Conservation (phyloP, 1,140 invertebrate species). For the Pomacea maculata region DNA sequence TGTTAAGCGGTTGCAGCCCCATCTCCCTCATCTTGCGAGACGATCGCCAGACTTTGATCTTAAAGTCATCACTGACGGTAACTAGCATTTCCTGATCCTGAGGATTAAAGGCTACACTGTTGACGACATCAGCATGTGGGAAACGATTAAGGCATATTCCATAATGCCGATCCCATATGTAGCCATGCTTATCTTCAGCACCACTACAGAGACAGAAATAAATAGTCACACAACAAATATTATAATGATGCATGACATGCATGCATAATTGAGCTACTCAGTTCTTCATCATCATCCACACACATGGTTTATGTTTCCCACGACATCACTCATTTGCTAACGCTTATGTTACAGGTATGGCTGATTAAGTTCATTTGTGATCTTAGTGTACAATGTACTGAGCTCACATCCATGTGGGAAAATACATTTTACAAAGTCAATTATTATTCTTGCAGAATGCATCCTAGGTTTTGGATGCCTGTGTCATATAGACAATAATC, state of each 20-base stretch:
- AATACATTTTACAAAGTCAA: neutral
- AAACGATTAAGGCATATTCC: constrained; percentile 81
- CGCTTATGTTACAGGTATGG: too few species aligned
- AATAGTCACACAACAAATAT: too few species aligned
- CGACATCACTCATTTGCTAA: too few species aligned
- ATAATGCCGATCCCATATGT: constrained; percentile 88
- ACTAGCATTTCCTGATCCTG: constrained; percentile 83
- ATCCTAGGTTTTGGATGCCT: too few species aligned
- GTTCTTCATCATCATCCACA: too few species aligned
- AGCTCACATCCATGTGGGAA: too few species aligned
- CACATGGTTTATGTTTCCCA: too few species aligned
- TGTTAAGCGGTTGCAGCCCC: neutral
- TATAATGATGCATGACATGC: too few species aligned
- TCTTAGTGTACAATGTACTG: too few species aligned
- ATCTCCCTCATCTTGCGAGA: neutral
- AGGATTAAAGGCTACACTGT: constrained; percentile 88
- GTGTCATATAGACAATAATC: too few species aligned
- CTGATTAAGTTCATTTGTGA: too few species aligned
- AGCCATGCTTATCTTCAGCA: constrained; percentile 86
- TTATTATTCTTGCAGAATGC: neutral
- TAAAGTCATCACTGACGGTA: constrained; percentile 87
- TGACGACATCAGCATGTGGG: constrained; percentile 84
- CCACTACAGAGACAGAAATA: constrained; percentile 70
- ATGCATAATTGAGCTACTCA: too few species aligned
- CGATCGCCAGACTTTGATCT: constrained; percentile 77